Evolutionary conservation across 2,113 vertebrate species (phyloP).

Genomic region (Tetraodon nigroviridis): DNA sequence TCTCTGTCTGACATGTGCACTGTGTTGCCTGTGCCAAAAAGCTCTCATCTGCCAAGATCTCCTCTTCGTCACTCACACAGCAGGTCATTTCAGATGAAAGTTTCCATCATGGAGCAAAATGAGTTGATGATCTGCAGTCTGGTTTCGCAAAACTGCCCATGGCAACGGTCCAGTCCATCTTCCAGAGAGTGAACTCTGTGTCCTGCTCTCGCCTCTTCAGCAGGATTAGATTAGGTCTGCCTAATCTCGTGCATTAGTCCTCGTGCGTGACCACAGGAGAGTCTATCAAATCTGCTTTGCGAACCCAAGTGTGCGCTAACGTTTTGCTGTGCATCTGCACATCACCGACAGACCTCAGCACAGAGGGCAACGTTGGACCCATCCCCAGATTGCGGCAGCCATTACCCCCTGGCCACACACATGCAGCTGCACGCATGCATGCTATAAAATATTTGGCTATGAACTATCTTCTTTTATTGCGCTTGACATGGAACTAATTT

Average conservation of each 20-base stretch:
- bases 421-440: slow-evolving; percentile 60
- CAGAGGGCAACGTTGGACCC: slow-evolving; percentile 36
- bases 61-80: not conserved
- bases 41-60: slow-evolving; percentile 1
- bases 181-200: not conserved
- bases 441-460: slow-evolving; percentile 52
- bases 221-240: not conserved
- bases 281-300: slow-evolving; percentile 22
- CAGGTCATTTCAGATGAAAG: not conserved
- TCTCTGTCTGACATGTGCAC: slow-evolving; percentile 11
- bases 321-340: slow-evolving; percentile 34
- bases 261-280: slow-evolving; percentile 25
- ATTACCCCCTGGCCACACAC: slow-evolving; percentile 60
- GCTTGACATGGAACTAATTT: slow-evolving; percentile 65
- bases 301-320: slow-evolving; percentile 17
- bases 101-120: not conserved
- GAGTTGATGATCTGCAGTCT: not conserved
- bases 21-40: slow-evolving; percentile 2
- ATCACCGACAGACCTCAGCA: slow-evolving; percentile 28
- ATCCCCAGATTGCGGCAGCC: slow-evolving; percentile 56
- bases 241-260: slow-evolving; percentile 7
- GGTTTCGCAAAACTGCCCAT: not conserved
- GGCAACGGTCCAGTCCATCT: slow-evolving; percentile 3
- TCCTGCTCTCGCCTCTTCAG: not conserved
- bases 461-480: slow-evolving; percentile 33